Evolutionary conservation across 1,140 invertebrate species (phyloP).

Genomic region (Camponotus floridanus): DNA sequence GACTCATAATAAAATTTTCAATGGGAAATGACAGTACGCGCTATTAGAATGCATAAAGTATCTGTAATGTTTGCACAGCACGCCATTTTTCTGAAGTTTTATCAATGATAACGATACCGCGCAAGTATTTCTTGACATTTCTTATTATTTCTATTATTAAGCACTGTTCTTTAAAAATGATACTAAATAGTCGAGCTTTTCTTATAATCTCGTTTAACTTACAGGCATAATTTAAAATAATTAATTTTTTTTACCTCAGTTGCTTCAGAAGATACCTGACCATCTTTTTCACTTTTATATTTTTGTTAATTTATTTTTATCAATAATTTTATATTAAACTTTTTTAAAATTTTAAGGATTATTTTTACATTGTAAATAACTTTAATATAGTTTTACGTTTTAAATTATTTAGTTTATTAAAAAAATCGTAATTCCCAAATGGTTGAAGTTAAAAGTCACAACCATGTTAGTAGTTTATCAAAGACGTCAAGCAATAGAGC

Average conservation of each 20-base stretch:
- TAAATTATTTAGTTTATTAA: slow-evolving; percentile 25
- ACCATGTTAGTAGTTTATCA: slow-evolving; percentile 48
- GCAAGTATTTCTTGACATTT: neutral
- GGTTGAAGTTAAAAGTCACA: slow-evolving; percentile 23
- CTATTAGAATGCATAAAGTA: slow-evolving; percentile 29
- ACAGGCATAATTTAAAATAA: neutral
- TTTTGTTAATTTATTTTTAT: neutral
- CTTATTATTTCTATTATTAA: slow-evolving; percentile 28
- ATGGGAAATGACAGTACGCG: neutral
- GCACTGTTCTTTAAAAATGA: neutral
- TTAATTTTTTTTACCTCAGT: neutral
- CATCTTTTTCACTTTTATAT: neutral
- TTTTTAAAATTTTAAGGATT: neutral
- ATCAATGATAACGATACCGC: neutral
- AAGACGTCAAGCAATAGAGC: slow-evolving; percentile 45
- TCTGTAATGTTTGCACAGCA: neutral
- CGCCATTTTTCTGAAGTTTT: slow-evolving; percentile 20
- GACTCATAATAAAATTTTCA: slow-evolving; percentile 2
- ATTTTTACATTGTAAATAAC: neutral
- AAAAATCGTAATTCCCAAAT: slow-evolving; percentile 5
- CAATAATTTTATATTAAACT: neutral
- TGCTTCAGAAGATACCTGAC: neutral
- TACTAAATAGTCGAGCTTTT: neutral
- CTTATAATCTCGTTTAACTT: neutral
- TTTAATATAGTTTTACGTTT: neutral